Evolutionary conservation across 2,888 invertebrate genomes (phyloP).

Genomic region (Drosophila mettleri): DNA sequence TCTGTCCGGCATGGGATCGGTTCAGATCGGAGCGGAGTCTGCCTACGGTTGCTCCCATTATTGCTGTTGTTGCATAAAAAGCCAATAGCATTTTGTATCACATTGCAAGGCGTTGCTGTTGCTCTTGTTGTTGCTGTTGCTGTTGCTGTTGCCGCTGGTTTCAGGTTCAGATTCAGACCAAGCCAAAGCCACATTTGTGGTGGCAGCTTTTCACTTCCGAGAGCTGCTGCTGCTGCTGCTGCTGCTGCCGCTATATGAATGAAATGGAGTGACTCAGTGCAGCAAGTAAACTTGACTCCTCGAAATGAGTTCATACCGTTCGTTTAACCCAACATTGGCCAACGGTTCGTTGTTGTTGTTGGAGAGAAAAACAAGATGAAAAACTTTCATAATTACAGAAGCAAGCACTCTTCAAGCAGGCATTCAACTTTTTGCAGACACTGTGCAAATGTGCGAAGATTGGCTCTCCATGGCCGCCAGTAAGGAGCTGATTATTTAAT

Average conservation of each 20-base stretch:
- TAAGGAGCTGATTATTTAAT: conserved; percentile 74
- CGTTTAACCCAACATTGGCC: conserved; percentile 52
- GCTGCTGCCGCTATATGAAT: conserved; percentile 56
- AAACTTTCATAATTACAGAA: conserved; percentile 75
- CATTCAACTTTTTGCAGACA: conserved; percentile 58
- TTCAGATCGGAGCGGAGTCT: conserved; percentile 14
- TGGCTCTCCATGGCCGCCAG: conserved; percentile 23
- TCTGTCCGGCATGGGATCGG: conserved; percentile 31
- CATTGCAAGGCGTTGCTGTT: conserved; percentile 68
- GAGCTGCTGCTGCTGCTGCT: conserved; percentile 33
- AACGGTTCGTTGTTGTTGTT: conserved; percentile 31
- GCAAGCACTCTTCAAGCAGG: conserved; percentile 27
- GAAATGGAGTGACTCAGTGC: conserved; percentile 63
- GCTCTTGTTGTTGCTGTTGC: conserved; percentile 45
- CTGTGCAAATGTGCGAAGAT: conserved; percentile 72
- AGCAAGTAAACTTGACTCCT: conserved; percentile 71
- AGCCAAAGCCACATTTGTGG: conserved; percentile 65
- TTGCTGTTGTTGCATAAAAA: conserved; percentile 57
- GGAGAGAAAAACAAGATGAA: conserved; percentile 38
- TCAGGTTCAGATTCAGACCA: conserved; percentile 63
- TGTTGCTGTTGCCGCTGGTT: conserved; percentile 45
- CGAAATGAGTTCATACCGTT: conserved; percentile 76
- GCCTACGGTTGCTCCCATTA: conserved; percentile 50
- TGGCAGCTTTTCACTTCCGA: conserved; percentile 74
- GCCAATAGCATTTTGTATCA: conserved; percentile 72